A percentile compares a stretch with the other conserved stretches of the same genome.
phyloP scores from a whole-genome alignment of 2,113 vertebrate genomes.

The Symphodus melops region DNA sequence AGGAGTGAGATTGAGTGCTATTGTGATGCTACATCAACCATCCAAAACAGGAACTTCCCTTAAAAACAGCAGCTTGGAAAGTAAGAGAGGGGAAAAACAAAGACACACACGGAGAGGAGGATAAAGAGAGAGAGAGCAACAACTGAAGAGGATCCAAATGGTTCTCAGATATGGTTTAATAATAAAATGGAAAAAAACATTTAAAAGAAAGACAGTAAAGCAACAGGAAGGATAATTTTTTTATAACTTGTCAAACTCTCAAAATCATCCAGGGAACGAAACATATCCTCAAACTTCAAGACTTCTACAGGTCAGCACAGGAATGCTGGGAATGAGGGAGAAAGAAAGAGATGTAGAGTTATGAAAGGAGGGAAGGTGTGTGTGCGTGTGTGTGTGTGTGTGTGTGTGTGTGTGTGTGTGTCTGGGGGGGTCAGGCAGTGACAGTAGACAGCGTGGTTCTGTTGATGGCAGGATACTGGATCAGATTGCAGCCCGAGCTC shows the following conservation, averaged over 20 bases:
- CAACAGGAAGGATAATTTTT: neutral
- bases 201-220: neutral
- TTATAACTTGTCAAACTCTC: neutral
- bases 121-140: neutral
- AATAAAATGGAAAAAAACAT: neutral
- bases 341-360: slow-evolving; percentile 22
- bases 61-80: neutral
- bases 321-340: slow-evolving; percentile 56
- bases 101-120: neutral
- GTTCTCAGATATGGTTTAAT: neutral
- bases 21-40: slow-evolving; percentile 23
- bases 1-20: neutral
- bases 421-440: slow-evolving; percentile 47
- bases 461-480: slow-evolving; percentile 72
- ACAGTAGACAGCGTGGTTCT: slow-evolving; percentile 73
- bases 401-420: slow-evolving; percentile 14
- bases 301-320: slow-evolving; percentile 23
- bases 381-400: slow-evolving; percentile 16
- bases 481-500: slow-evolving; percentile 73
- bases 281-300: neutral
- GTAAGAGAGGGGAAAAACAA: neutral
- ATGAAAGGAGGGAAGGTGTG: slow-evolving; percentile 6
- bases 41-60: slow-evolving; percentile 1
- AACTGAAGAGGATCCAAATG: neutral
- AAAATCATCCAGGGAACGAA: neutral